A percentile compares a stretch with the other conserved stretches of the same genome.
phyloP scores from a whole-genome alignment of 2,888 invertebrate genomes.

The Drosophila nr. perissopoda region DNA sequence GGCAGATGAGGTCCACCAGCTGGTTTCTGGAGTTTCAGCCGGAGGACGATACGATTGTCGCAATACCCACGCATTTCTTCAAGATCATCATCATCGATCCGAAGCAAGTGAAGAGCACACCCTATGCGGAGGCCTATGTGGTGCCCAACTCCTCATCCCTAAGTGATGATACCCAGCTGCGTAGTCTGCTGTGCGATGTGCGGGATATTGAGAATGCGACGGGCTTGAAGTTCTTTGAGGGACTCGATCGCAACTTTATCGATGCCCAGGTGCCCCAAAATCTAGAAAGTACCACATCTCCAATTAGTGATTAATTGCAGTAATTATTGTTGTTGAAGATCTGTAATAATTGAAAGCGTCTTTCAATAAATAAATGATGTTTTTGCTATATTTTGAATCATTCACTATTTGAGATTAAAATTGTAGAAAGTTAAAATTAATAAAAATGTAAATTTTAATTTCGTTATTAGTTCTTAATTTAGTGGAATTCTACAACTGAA shows the following conservation, averaged over 20 bases:
- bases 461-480: not conserved
- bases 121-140: constrained; percentile 73
- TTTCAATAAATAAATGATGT: not conserved
- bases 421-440: not conserved
- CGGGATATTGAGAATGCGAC: constrained; percentile 70
- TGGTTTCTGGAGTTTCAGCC: constrained; percentile 71
- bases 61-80: constrained; percentile 70
- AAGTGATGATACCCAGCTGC: constrained; percentile 46
- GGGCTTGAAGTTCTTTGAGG: constrained; percentile 66
- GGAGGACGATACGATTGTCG: constrained; percentile 62
- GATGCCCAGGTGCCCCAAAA: constrained; percentile 36
- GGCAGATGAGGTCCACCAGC: constrained; percentile 46
- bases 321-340: not conserved
- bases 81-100: constrained; percentile 67
- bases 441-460: not conserved
- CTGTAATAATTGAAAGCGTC: not conserved
- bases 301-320: constrained; percentile 7
- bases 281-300: not conserved
- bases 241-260: constrained; percentile 68
- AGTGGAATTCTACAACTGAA: not conserved
- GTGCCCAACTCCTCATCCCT: constrained; percentile 54
- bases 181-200: constrained; percentile 58
- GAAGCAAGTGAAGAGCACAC: constrained; percentile 30
- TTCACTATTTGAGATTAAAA: not conserved
- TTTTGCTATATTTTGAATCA: not conserved